Conservation (phyloP, 2,888 invertebrate species). For the Lasioglossum figueresi region DNA sequence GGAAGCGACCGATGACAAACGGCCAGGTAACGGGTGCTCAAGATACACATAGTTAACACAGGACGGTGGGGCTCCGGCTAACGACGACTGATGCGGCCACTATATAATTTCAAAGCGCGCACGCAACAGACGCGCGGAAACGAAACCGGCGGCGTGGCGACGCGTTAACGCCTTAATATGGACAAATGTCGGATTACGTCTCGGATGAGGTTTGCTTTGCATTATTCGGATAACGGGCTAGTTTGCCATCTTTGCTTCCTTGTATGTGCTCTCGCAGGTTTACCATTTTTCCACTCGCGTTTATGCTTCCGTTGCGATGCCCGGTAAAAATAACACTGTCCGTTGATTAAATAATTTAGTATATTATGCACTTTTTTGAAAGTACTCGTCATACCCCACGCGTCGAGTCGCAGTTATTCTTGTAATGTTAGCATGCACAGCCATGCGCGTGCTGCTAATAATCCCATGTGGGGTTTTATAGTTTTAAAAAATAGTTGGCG, state of each 20-base stretch:
- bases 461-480: too few relatives aligned
- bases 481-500: conserved; percentile 40
- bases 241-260: conserved; percentile 75
- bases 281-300: conserved; percentile 50
- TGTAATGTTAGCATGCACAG: too few relatives aligned
- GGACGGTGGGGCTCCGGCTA: conserved; percentile 66
- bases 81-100: conserved; percentile 73
- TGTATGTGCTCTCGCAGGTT: background rate
- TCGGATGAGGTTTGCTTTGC: conserved; percentile 81
- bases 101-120: conserved; percentile 73
- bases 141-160: conserved; percentile 52
- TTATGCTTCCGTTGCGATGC: background rate
- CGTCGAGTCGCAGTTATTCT: background rate
- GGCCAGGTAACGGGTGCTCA: conserved; percentile 74
- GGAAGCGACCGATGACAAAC: conserved; percentile 70
- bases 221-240: conserved; percentile 81
- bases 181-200: conserved; percentile 82
- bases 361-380: too few relatives aligned
- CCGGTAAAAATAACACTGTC: background rate
- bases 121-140: conserved; percentile 50
- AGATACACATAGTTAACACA: conserved; percentile 78
- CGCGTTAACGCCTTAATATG: conserved; percentile 78
- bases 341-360: background rate
- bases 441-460: too few relatives aligned
- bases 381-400: background rate